A percentile compares a stretch with the other conserved stretches of the same genome.
Conservation (phyloP, 2,888 invertebrate genomes). For the Antheraea yamamai region DNA sequence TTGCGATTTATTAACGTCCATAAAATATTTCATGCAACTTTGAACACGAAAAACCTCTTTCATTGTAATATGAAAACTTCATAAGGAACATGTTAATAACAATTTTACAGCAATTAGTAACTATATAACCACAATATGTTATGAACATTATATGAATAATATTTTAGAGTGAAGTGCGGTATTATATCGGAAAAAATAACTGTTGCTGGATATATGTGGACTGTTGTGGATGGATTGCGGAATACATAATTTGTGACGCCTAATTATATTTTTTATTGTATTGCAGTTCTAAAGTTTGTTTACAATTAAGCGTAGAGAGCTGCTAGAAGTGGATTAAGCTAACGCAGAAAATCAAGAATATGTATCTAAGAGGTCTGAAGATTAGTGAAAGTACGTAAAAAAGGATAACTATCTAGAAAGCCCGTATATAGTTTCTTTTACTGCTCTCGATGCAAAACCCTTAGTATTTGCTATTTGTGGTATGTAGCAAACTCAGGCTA, state of each 20-base stretch:
- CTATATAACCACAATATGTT: constrained; percentile 68
- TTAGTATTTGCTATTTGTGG: not conserved
- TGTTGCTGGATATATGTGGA: not conserved
- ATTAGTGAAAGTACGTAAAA: not conserved
- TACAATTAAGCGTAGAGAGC: not conserved
- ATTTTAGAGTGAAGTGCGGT: constrained; percentile 9
- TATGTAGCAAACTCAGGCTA: not conserved
- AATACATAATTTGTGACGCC: not conserved
- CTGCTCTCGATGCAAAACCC: not conserved
- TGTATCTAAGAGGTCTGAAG: not conserved
- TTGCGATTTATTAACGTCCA: constrained; percentile 65
- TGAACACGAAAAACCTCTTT: constrained; percentile 64
- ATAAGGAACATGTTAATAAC: constrained; percentile 73
- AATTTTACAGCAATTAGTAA: constrained; percentile 74
- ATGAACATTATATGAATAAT: constrained; percentile 40
- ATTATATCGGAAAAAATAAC: not conserved
- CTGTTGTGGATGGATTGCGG: not conserved
- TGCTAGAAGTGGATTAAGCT: not conserved
- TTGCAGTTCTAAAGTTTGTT: not conserved
- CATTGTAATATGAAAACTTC: constrained; percentile 69
- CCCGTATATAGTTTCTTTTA: not conserved
- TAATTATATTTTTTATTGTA: not conserved
- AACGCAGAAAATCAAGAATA: not conserved
- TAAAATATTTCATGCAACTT: constrained; percentile 77
- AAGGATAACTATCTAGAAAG: not conserved